Base-by-base conservation (phyloP, 2,888 invertebrate genomes). In the Smittia aterrima region DNA sequence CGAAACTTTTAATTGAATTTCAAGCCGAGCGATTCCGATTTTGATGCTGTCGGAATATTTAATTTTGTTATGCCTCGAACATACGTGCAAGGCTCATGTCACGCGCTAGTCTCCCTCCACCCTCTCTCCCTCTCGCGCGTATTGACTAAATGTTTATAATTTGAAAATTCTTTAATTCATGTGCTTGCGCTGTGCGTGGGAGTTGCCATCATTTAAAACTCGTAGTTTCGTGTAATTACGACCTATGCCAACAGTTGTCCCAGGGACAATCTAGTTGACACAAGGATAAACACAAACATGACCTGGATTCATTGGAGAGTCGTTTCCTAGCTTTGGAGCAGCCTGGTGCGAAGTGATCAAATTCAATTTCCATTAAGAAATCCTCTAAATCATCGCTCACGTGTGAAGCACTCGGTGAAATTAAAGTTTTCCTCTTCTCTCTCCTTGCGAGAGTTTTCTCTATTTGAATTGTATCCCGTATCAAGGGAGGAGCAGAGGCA, bases 1-100 rank as follows among this genome's bases (percentile, higher is more conserved):
- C n/a, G 20, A 68, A 71, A 71, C 54, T 71, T 71, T 71, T 71
- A 71, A 71, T 71, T 71, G 70, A 71, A 71, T 71, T 71, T 71
- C 54, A 71, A 27, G 3, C 47, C 25, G 54, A 54, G 7, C 20
- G 54, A 7, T 20, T 54, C 70, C 54, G 70, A 71, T 71, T 71
- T 71, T 24, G 47, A 47, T 54, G 70, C 70, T 27, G 4, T 20
- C n/a, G 18, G 70, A 71, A 71, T 71, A 54, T 54, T 71, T 71
- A 71, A 71, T 71, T 71, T 53, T 24, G 40, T 66, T 68, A 68
- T 68, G 68, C 68, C n/a, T 53, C 70, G 54, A 41, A 66, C 66
- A 27, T 27, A 71, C 47, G 70, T 32, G 54, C 54, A 20, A 18
- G 25, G 7, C 20, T 24, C 32, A 54, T 24, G 20, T 71, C 70